Base-by-base conservation (phyloP, 2,888 invertebrate genomes). In the Callimorpha dominula region DNA sequence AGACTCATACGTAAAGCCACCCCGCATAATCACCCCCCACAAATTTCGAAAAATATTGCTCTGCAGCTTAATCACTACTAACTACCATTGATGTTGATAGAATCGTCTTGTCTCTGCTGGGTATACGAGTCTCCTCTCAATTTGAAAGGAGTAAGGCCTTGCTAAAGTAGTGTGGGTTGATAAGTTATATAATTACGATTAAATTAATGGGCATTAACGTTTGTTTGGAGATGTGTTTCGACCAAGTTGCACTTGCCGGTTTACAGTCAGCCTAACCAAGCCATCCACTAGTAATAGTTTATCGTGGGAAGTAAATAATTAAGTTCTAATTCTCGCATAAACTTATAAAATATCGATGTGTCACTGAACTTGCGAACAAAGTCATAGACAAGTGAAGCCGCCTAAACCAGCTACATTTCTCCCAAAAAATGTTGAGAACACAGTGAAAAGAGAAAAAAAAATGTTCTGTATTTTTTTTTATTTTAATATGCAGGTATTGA, bases 1-100 rank as follows among this genome's bases (percentile, higher is more conserved):
- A 20, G 62, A 5, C 40, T 14, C 6, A 60, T 71, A 15, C 9
- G 62, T 0, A 77, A 42, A 15, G 6, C n/a, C 2, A 43, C 52
- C 0, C 68, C 65, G 0, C 77, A 77, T 42, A 73, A 69, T 54
- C 77, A 77, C 15, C 7, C 46, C 11, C 74, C 74, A 7, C 65
- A 65, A 46, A 65, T 65, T 31, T 49, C 65, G 0, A 50, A 46
- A 42, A 70, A 62, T 1, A n/a, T 60, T 0, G 67, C 67, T 43
- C n/a, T 43, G 17, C 68, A 68, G 46, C 57, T 68, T 4, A 52
- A 49, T 65, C 65, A 49, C 20, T 49, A 14, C 15, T 49, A 49
- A 46, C 11, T 49, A 12, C 14, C 14, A 14, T 31, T 20, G 12
- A 20, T 4, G 20, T 20, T 20, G 12, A 11, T 57, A 20, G 20